Base-by-base conservation (phyloP, 2,888 invertebrate genomes). In the Drosophila seclusa region DNA sequence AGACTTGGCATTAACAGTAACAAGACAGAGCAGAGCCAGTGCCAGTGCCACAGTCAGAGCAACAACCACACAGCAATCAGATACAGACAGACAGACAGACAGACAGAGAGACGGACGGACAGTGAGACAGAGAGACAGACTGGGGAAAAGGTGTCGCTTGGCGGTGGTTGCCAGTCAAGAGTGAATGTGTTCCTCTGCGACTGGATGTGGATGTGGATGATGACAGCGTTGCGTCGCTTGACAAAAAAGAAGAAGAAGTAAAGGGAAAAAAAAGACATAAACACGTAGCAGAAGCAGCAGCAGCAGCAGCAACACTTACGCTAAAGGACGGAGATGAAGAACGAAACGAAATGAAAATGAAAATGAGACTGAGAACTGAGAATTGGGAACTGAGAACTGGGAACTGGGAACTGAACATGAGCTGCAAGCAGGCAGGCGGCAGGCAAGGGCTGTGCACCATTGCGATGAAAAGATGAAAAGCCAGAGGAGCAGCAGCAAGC, bases 381-480 rank as follows among this genome's bases (percentile, higher is more conserved):
- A 31, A 31, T 31, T 31, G 31, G 13, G 34, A 34, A 16, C 36
- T 16, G 45, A 4, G 45, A 45, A 45, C 6, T 13, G 42, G 11
- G 40, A n/a, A n/a, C 42, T 10, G 42, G 13, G 45, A 45, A 45
- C 45, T 45, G 49, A 63, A 58, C 50, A 63, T 49, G 68, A 68
- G 53, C 68, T 57, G 72, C 59, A 60, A 70, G 21, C 21, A 21
- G 58, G 36, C 53, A 53, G 21, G 21, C 53, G 16, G 31, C 50
- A 1, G 21, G 34, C 53, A 32, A 42, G 21, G 61, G 57, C 64
- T 32, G 42, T 21, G 49, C 60, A 58, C 42, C 64, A 59, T 54
- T 49, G 65, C 78, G 71, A 69, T 76, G 88, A 75, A 87, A 82
- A 87, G 86, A 87, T 90, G 86, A 90, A 90, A 86, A 83, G 80